A percentile compares a stretch with the other conserved stretches of the same genome.
Evolutionary conservation across 1,140 invertebrate genomes (phyloP).

Genomic region (Atta texana): DNA sequence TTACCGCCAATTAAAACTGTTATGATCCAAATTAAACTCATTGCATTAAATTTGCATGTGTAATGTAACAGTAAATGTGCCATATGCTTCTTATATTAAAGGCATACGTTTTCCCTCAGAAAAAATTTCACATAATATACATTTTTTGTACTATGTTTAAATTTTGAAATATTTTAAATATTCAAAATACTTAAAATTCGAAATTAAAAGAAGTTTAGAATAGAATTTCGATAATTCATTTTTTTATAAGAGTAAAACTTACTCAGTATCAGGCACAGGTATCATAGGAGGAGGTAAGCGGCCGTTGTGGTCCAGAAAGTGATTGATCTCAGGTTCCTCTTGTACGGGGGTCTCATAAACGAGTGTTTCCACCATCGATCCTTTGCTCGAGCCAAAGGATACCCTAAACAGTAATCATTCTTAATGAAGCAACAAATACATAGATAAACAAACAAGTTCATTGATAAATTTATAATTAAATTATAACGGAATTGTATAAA

Average conservation of each 20-base stretch:
- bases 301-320: slow-evolving; percentile 90
- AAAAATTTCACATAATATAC: background rate
- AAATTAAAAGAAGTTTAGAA: background rate
- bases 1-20: background rate
- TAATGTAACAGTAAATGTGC: background rate
- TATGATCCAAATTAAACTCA: background rate
- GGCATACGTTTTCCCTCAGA: background rate
- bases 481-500: background rate
- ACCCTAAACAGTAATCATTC: slow-evolving; percentile 88
- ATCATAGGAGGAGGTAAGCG: slow-evolving; percentile 84
- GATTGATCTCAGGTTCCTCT: slow-evolving; percentile 90
- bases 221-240: background rate
- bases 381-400: slow-evolving; percentile 96
- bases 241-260: slow-evolving; percentile 70
- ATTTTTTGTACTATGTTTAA: too few species aligned
- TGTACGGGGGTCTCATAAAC: slow-evolving; percentile 94
- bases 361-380: slow-evolving; percentile 97
- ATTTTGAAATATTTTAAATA: too few species aligned
- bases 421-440: background rate
- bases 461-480: background rate
- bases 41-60: background rate
- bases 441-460: background rate
- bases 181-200: too few species aligned
- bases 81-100: background rate
- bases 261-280: slow-evolving; percentile 85